These are phyloP conservation scores for Eupithecia subumbrata DNA, from an alignment of 2,888 invertebrate species.

Conservation along the genomic window DNA sequence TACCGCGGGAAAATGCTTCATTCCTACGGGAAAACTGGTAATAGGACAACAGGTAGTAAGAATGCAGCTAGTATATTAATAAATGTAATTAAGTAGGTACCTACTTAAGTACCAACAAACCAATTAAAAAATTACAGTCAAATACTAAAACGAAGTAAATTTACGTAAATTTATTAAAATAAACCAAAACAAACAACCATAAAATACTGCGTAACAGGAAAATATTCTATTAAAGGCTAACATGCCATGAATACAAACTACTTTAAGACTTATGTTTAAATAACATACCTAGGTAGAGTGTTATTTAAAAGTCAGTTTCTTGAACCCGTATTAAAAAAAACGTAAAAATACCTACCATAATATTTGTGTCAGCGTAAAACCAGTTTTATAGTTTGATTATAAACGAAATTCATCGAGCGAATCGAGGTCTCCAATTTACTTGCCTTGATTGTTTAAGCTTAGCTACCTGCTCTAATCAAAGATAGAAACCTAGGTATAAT, in stretches of 20 bases:
- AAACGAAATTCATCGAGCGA: slow-evolving; percentile 1
- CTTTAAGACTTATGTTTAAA: background rate
- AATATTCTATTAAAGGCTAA: background rate
- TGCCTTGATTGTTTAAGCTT: background rate
- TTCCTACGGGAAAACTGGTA: too few species aligned
- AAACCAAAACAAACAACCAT: slow-evolving; percentile 9
- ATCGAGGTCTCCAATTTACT: background rate
- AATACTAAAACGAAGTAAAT: too few species aligned
- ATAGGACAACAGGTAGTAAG: too few species aligned
- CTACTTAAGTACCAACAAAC: too few species aligned
- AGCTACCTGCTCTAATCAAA: slow-evolving; percentile 1
- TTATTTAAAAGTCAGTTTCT: slow-evolving; percentile 21
- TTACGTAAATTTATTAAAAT: background rate
- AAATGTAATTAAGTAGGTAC: too few species aligned
- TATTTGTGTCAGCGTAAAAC: slow-evolving; percentile 25
- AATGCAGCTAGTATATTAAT: too few species aligned
- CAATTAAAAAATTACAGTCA: too few species aligned
- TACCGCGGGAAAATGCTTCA: too few species aligned
- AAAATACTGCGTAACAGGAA: slow-evolving; percentile 18
- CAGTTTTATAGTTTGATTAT: slow-evolving; percentile 16
- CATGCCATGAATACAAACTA: slow-evolving; percentile 13
- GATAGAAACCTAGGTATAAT: background rate
- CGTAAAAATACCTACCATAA: slow-evolving; percentile 20
- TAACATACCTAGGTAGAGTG: background rate
- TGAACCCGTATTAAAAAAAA: slow-evolving; percentile 24